Conservation (phyloP, 2,888 invertebrate species). For the Xylocampa areola region DNA sequence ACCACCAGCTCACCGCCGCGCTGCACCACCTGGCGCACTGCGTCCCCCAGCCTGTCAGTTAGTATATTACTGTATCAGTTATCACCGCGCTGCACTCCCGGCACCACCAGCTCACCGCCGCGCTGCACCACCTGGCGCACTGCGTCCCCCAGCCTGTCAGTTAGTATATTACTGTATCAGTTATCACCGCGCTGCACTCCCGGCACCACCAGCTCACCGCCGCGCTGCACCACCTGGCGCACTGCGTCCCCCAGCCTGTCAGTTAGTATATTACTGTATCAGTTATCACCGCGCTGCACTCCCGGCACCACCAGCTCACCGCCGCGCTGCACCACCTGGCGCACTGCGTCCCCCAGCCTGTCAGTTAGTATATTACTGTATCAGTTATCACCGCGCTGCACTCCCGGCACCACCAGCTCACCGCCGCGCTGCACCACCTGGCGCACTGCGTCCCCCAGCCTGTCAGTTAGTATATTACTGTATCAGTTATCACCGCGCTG, state of each 20-base stretch:
- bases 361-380: too few species aligned
- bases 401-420: too few species aligned
- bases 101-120: slow-evolving; percentile 59
- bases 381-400: too few species aligned
- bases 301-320: too few species aligned
- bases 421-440: too few species aligned
- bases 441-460: too few species aligned
- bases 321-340: too few species aligned
- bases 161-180: slow-evolving; percentile 58
- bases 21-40: slow-evolving; percentile 91
- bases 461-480: too few species aligned
- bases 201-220: slow-evolving; percentile 70
- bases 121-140: slow-evolving; percentile 90
- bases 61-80: slow-evolving; percentile 52
- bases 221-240: slow-evolving; percentile 90
- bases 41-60: slow-evolving; percentile 74
- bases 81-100: slow-evolving; percentile 92
- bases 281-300: too few species aligned
- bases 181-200: slow-evolving; percentile 92
- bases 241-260: slow-evolving; percentile 76
- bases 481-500: too few species aligned
- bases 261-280: slow-evolving; percentile 66
- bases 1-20: slow-evolving; percentile 51
- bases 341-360: too few species aligned
- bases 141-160: slow-evolving; percentile 75